Evolutionary conservation across 2,113 vertebrate genomes (phyloP).

Genomic region (Martes martes): DNA sequence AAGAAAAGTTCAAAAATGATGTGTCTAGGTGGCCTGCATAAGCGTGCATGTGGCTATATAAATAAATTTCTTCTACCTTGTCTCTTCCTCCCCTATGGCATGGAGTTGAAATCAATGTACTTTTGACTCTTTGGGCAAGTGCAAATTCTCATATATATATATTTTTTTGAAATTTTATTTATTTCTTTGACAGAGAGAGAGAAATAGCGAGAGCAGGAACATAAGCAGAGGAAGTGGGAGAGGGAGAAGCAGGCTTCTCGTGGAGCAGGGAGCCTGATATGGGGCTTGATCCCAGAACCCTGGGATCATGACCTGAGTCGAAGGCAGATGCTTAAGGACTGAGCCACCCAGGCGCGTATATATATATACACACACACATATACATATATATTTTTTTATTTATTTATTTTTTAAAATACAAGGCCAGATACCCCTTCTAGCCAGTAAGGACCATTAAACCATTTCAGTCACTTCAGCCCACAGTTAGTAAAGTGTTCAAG

Average conservation of each 20-base stretch:
- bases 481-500: neutral
- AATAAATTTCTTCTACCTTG: neutral
- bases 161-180: too few relatives aligned
- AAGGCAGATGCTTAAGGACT: too few relatives aligned
- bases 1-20: conserved; percentile 17
- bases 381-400: too few relatives aligned
- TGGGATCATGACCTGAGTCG: too few relatives aligned
- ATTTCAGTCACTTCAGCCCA: neutral
- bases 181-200: too few relatives aligned
- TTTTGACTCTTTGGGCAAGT: neutral
- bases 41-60: neutral
- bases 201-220: too few relatives aligned
- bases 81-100: neutral
- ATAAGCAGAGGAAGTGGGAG: too few relatives aligned
- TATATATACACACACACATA: accelerated
- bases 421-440: neutral
- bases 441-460: neutral
- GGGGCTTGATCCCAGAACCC: too few relatives aligned
- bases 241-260: too few relatives aligned
- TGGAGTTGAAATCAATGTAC: neutral
- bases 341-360: too few relatives aligned
- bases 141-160: neutral
- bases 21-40: neutral
- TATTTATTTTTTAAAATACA: conserved; percentile 18
- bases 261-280: too few relatives aligned